These are phyloP conservation scores for Torymus aiolomorphi DNA, from an alignment of 2,888 invertebrate species.

Conservation along the genomic window DNA sequence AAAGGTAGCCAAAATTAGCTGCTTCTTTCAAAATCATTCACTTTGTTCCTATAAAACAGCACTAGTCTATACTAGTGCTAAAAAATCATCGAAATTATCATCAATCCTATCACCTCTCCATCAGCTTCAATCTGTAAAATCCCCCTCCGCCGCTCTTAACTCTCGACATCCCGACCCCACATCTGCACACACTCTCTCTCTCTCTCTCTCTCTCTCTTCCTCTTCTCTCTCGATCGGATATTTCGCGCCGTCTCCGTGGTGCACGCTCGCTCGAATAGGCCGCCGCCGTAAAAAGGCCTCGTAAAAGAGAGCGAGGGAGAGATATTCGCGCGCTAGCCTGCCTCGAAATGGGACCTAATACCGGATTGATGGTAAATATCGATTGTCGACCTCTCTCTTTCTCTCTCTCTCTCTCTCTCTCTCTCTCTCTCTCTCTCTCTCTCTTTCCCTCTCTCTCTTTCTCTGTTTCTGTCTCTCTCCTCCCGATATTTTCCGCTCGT, in stretches of 20 bases:
- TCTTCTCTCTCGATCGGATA: background rate
- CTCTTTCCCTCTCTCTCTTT: background rate
- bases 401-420: no score
- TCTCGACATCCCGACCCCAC: no score
- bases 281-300: constrained; percentile 54
- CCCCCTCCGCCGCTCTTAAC: no score
- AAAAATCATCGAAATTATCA: no score
- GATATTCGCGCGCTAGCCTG: constrained; percentile 40
- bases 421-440: background rate
- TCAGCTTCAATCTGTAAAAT: no score
- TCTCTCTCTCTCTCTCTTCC: background rate
- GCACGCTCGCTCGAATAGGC: constrained; percentile 49
- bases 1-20: no score
- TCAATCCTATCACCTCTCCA: no score
- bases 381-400: constrained; percentile 48
- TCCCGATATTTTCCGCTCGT: constrained; percentile 16
- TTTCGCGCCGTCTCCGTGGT: constrained; percentile 19
- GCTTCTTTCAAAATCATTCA: no score
- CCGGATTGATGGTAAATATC: constrained; percentile 59
- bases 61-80: no score
- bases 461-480: background rate
- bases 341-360: constrained; percentile 58
- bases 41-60: no score
- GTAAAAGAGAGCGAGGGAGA: constrained; percentile 54
- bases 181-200: background rate